Base-by-base conservation (phyloP, 2,797 vertebrate genomes). In the Podarcis siculus region DNA sequence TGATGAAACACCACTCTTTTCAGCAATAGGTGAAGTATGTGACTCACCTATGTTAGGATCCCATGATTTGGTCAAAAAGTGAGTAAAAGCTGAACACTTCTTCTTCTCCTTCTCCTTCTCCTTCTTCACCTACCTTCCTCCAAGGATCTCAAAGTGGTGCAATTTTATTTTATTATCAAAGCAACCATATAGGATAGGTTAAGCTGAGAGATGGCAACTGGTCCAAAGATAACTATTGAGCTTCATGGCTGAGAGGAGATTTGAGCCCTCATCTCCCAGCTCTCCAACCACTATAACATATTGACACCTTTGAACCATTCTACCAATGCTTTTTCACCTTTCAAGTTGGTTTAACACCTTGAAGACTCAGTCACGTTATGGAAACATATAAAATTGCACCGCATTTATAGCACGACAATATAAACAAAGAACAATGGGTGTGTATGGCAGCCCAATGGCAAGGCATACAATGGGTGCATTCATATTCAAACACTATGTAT, bases 11-110 rank as follows among this genome's bases (percentile, higher is more conserved):
- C 27, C 13, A 76, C 21, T 75, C 86, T 92, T 80, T 79, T 92
- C 87, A 73, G 86, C 61, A 90, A 25, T 12, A 90, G 91, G 88
- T 90, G 55, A 90, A 90, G 90, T 87, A 69, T 90, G 92, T 90
- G 82, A 73, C 32, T 88, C 85, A 6, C 80, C 72, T 81, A 79
- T 91, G 84, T 78, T 73, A 83, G 75, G 21, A 87, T 93, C 87
- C 69, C 32, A 42, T 91, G 79, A 89, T 77, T 89, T 89, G 87
- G 27, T 78, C 89, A 66, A 88, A 89, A 84, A 93, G 8, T 66
- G 25, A 37, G 2, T 42, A 55, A 71, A 58, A 30, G 12, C 4
- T 89, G 93, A 86, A 69, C 15, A 49, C 49, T 49, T 1, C 45
- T 49, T 49, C 49, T 49, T 13, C 49, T 55, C 15, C 49, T 55